Evolutionary conservation across 1,140 invertebrate species (phyloP), one percentile per base, ranked within the genome.

Genomic region (Neodiprion pinetum): DNA sequence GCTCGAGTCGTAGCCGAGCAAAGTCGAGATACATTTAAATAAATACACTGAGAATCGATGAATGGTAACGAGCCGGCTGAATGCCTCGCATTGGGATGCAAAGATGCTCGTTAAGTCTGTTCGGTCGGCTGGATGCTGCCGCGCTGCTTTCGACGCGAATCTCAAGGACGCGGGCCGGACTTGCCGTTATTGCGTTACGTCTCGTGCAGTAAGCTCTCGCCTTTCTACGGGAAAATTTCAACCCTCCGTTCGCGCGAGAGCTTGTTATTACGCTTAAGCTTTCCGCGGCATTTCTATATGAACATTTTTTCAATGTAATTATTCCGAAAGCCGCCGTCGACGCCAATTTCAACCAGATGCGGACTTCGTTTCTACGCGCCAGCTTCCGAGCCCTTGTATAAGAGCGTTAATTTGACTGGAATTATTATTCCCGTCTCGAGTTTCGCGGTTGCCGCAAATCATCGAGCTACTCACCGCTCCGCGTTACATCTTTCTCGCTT

Each of bases 31-130:
- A 61, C 0, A 61, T 61, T 61, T 61, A 61, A 61, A 61, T 61
- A 61, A 61, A 61, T 61, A 61, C 53, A 17, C 53, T 12, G n/a
- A 12, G 53, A 61, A 61, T 61, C 53, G 53, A 61, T 61, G 53
- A 61, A 61, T 61, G 53, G 53, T 61, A 61, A 61, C 53, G 53
- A 40, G 28, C 28, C 11, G 53, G 53, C 53, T 61, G 53, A 61
- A 61, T 61, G 9, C 53, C 11, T 61, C 53, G 53, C 53, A 61
- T 61, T 61, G 53, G 53, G 53, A 61, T 61, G 53, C 53, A 61
- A 61, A 61, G 53, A 61, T 61, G 53, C 53, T 61, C 53, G 53
- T 61, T 61, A 61, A 61, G 53, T 61, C 53, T 61, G 53, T 61
- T 61, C 53, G 53, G 53, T 61, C n/a, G 53, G 53, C 53, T 61